Conservation (phyloP, 2,113 vertebrate species). For the Hypanus sabinus region DNA sequence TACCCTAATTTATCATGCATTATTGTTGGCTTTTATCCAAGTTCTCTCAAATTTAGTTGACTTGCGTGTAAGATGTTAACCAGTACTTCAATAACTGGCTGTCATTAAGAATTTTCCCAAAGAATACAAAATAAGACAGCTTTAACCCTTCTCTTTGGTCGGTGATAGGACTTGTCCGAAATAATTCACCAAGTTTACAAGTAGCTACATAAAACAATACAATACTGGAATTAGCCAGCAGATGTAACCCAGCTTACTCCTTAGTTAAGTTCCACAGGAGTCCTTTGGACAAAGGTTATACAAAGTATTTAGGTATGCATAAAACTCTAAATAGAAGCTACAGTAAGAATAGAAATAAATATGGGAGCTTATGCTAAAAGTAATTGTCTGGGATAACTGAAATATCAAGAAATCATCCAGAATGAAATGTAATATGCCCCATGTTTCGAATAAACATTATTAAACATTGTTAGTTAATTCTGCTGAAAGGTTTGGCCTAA, state of each 20-base stretch:
- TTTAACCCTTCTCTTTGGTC: background rate
- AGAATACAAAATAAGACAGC: background rate
- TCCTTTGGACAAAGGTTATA: background rate
- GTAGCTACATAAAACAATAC: background rate
- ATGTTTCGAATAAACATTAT: background rate
- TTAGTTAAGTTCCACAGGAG: background rate
- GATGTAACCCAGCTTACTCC: background rate
- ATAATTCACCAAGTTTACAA: background rate
- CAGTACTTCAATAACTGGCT: slow-evolving; percentile 9
- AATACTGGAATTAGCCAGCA: background rate
- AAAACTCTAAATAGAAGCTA: background rate
- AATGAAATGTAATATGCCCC: background rate
- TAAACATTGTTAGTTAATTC: slow-evolving; percentile 15
- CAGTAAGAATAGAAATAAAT: background rate
- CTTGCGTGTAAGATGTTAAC: slow-evolving; percentile 53
- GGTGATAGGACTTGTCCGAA: background rate
- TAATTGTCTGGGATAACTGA: slow-evolving; percentile 8
- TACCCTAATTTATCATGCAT: slow-evolving; percentile 69
- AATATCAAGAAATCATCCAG: background rate
- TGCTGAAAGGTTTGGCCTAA: background rate
- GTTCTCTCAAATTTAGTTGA: slow-evolving; percentile 63
- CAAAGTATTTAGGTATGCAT: background rate
- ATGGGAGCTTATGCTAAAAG: slow-evolving; percentile 22
- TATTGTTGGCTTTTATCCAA: slow-evolving; percentile 61
- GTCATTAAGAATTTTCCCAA: slow-evolving; percentile 22